Evolutionary conservation across 2,113 vertebrate species (phyloP).

Genomic region (Syngnathus floridae): DNA sequence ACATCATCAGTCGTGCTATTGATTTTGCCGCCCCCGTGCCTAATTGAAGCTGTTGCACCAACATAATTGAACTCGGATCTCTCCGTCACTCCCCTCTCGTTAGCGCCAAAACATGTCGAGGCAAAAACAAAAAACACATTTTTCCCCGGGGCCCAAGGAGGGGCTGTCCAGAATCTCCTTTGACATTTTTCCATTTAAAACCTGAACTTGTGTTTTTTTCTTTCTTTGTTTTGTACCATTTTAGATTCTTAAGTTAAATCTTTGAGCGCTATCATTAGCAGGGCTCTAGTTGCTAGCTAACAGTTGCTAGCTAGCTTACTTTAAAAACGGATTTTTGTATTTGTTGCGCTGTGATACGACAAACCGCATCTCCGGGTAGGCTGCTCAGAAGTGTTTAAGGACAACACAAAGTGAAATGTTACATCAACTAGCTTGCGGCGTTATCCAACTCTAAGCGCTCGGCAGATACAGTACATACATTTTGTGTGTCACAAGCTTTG

Average conservation of each 20-base stretch:
- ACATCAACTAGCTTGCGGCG: conserved; percentile 23
- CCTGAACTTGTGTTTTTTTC: too few relatives aligned
- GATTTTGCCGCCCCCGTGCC: conserved; percentile 66
- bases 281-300: too few relatives aligned
- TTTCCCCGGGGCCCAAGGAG: neutral
- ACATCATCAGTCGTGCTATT: conserved; percentile 66
- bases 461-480: conserved; percentile 10
- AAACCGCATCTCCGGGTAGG: conserved; percentile 7
- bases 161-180: neutral
- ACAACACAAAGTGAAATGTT: conserved; percentile 17
- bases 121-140: conserved; percentile 31
- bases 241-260: too few relatives aligned
- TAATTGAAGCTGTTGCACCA: conserved; percentile 71
- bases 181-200: too few relatives aligned
- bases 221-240: too few relatives aligned
- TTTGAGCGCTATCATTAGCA: too few relatives aligned
- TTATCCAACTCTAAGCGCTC: conserved; percentile 11
- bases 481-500: conserved; percentile 32
- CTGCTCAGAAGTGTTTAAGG: conserved; percentile 27
- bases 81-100: conserved; percentile 36
- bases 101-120: conserved; percentile 20
- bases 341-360: neutral
- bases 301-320: too few relatives aligned
- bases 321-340: neutral
- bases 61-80: conserved; percentile 66